A percentile compares a stretch with the other conserved stretches of the same genome.
These are phyloP conservation scores for Meliscaeva auricollis DNA, from an alignment of 2,888 invertebrate genomes.

Conservation along the genomic window DNA sequence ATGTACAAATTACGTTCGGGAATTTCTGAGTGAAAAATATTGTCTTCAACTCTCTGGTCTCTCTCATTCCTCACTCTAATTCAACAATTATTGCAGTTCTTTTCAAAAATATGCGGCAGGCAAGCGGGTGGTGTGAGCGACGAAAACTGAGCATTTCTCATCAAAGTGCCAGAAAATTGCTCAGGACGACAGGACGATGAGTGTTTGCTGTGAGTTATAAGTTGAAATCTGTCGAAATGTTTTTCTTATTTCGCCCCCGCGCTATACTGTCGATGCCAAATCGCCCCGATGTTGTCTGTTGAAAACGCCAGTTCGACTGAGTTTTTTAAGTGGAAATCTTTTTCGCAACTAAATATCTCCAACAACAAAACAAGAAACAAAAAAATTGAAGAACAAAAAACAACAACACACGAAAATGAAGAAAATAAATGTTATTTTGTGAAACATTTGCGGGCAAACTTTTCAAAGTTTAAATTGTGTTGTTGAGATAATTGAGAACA, in stretches of 20 bases:
- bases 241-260: background rate
- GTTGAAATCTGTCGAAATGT: slow-evolving; percentile 59
- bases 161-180: slow-evolving; percentile 30
- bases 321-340: slow-evolving; percentile 66
- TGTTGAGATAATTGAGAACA: slow-evolving; percentile 74
- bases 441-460: slow-evolving; percentile 67
- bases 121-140: background rate
- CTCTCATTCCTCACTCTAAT: slow-evolving; percentile 16
- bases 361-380: slow-evolving; percentile 7
- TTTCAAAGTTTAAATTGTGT: slow-evolving; percentile 73
- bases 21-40: slow-evolving; percentile 41
- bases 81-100: slow-evolving; percentile 10
- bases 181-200: slow-evolving; percentile 1
- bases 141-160: background rate
- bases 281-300: background rate
- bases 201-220: slow-evolving; percentile 59
- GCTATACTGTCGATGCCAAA: background rate
- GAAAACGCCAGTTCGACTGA: background rate
- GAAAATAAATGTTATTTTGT: slow-evolving; percentile 46
- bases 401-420: slow-evolving; percentile 22
- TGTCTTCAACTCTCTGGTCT: slow-evolving; percentile 34
- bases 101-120: background rate
- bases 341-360: slow-evolving; percentile 47
- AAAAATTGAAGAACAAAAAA: too few relatives aligned
- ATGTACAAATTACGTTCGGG: slow-evolving; percentile 71